Base-by-base conservation (phyloP, 2,888 invertebrate species). In the Spodoptera littoralis region DNA sequence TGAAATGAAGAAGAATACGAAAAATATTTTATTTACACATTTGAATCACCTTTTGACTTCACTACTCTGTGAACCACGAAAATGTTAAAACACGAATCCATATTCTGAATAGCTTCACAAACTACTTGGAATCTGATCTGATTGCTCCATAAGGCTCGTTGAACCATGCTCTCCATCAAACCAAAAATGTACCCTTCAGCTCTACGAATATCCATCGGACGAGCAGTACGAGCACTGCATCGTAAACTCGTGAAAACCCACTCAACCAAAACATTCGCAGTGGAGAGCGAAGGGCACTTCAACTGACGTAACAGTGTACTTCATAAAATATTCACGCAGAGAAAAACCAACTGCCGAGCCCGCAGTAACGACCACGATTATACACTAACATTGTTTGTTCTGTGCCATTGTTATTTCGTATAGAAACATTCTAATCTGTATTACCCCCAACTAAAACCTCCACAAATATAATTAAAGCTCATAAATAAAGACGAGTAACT, bases 281-380 rank as follows among this genome's bases (percentile, higher is more conserved):
- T 63, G 48, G 61, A 50, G 54, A 60, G 46, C 60, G 41, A 41
- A 73, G 70, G 50, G 62, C 70, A 47, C 77, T 77, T 46, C 54
- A 67, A 55, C 62, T 56, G 52, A 67, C 58, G 79, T 70, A 76
- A 76, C 64, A 65, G 60, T 67, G 65, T 52, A 60, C 68, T 78
- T 81, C 79, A 80, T 84, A 77, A 82, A 83, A 84, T 84, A 84
- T 84, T 83, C 82, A 81, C 75, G 63, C 59, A 76, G 70, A 69
- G 70, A 81, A 84, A 79, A 81, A 74, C 60, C 76, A 75, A 72
- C 65, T 62, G 65, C 60, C 65, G 76, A 81, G 77, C 77, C 53
- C 76, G 78, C 65, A 73, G 46, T 65, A 63, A 66, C 53, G 65
- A 65, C 53, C 68, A 57, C 48, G 58, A 66, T 64, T 74, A 65